Base-by-base conservation (phyloP, 2,888 invertebrate genomes). In the Colostygia pectinataria region DNA sequence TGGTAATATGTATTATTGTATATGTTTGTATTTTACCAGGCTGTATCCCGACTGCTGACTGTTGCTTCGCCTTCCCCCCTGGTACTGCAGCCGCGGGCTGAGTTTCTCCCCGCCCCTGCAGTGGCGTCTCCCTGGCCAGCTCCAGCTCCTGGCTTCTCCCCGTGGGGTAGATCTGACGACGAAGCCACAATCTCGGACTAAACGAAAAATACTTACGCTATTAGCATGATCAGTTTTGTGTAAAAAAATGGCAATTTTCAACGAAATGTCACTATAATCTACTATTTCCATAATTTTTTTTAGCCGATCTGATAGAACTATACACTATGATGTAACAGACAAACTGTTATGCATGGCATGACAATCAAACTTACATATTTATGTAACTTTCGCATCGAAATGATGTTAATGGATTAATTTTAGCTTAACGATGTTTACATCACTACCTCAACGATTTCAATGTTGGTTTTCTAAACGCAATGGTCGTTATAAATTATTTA, bases 121-220 rank as follows among this genome's bases (percentile, higher is more conserved):
- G 68, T 83, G 1, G 77, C 85, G 1, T 79, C 84, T 0, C 80
- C 86, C 8, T 88, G 87, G 88, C 80, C 85, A 0, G 82, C 84
- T 0, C 74, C 85, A 4, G 88, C 80, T 1, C 89, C 89, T 0
- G 71, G 81, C 0, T 67, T 87, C 1, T 86, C 88, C 0, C 88
- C 89, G 1, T 90, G 89, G 89, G 89, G 61, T 7, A 73, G 89
- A 61, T 88, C 89, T 12, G 89, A 88, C 65, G 80, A 86, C 55
- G 89, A 86, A 2, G 82, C 82, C 1, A 72, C 77, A 2, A 83
- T 88, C 14, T 74, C 85, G 1, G 82, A 88, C 55, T 89, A 78
- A 63, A 23, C n/a, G 2, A 23, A 15, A 13, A 15, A n/a, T n/a
- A n/a, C n/a, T n/a, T n/a, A n/a, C n/a, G n/a, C n/a, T n/a, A n/a